Base-by-base conservation (phyloP, 2,888 invertebrate genomes). In the Drosophila mimetica region DNA sequence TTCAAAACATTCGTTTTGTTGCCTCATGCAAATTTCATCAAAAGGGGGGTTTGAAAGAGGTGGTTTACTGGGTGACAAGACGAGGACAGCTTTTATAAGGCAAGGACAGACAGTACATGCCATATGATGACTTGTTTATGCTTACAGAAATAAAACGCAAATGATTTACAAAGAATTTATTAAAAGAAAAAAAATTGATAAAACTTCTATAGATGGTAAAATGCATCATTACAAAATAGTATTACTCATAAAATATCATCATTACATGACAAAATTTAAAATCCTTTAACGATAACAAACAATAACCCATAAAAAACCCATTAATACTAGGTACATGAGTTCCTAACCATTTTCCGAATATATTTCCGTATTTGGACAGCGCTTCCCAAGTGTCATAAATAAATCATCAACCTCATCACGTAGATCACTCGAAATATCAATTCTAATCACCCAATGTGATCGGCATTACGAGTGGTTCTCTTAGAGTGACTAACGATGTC, bases 1-100 rank as follows among this genome's bases (percentile, higher is more conserved):
- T 71, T 71, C 69, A 71, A 70, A 64, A 37, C 69, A 72, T 72
- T 70, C 64, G 48, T 52, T 50, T 54, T 64, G 51, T 54, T 72
- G 37, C 50, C 30, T 44, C 37, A 70, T 70, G 70, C 70, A 54
- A 70, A 73, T 54, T 63, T 44, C 34, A 73, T 54, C 44, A 25
- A 25, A 20, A 7, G 16, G 37, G n/a, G 18, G 1, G 4, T 30
- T 0, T 8, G 36, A n/a, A 39, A 14, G 13, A 30, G 16, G 20
- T 6, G 36, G 13, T 52, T 65, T 44, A 36, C 42, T 64, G 64
- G 64, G 64, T 46, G 46, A 64, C 41, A 48, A 41, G 44, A 63
- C 44, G 37, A 37, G 64, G 46, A 46, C 64, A 57, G 16, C 13
- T 28, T 42, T 30, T 42, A 58, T 14, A 41, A 41, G 50, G 34